Evolutionary conservation across 2,888 invertebrate species (phyloP).

Genomic region (Tenthredo mesomela): DNA sequence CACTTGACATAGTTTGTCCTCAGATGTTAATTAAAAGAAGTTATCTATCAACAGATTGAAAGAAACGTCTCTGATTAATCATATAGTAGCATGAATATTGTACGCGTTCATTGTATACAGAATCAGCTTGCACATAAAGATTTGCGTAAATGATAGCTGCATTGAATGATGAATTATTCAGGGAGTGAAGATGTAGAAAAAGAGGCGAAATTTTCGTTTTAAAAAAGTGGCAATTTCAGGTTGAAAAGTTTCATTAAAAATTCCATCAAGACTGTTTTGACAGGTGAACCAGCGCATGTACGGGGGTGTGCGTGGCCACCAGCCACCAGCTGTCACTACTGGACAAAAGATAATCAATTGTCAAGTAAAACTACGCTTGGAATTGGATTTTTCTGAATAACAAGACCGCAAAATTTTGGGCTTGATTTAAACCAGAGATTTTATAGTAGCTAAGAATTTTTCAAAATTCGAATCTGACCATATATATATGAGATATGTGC

Average conservation of each 20-base stretch:
- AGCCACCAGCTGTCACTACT: slow-evolving; percentile 68
- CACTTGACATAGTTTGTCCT: slow-evolving; percentile 14
- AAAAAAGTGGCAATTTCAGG: slow-evolving; percentile 45
- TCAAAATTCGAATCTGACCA: slow-evolving; percentile 10
- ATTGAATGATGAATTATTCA: not conserved
- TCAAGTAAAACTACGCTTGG: not conserved
- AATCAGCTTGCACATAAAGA: not conserved
- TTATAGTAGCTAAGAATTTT: not conserved
- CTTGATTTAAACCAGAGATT: not conserved
- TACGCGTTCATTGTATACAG: not conserved
- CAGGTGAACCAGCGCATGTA: slow-evolving; percentile 68
- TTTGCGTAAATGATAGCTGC: not conserved
- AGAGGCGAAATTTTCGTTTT: not conserved
- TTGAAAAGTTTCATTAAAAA: slow-evolving; percentile 70
- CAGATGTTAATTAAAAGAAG: not conserved
- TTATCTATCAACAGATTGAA: not conserved
- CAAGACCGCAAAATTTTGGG: not conserved
- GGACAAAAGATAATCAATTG: slow-evolving; percentile 35
- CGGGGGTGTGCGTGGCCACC: slow-evolving; percentile 58
- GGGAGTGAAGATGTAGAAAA: not conserved
- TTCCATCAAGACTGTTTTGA: slow-evolving; percentile 73
- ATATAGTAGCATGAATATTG: not conserved
- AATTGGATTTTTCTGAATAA: slow-evolving; percentile 58
- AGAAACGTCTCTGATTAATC: slow-evolving; percentile 6
- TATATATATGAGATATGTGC: not conserved